Evolutionary conservation across 2,113 vertebrate genomes (phyloP).

Genomic region (Pangasianodon gigas): DNA sequence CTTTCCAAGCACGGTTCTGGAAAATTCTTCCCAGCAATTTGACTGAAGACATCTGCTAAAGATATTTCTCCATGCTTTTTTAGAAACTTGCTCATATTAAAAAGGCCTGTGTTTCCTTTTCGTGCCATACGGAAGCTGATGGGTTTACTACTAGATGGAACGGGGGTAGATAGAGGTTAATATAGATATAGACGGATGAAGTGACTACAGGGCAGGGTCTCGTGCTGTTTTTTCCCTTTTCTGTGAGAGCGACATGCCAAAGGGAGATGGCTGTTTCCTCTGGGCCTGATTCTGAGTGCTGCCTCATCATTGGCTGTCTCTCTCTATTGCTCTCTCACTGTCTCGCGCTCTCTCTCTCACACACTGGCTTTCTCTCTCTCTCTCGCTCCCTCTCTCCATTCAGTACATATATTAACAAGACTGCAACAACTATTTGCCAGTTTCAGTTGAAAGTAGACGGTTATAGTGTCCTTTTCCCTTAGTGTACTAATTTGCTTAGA

Average conservation of each 20-base stretch:
- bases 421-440: not conserved
- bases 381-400: not conserved
- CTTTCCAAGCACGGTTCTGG: not conserved
- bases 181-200: not conserved
- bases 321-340: not conserved
- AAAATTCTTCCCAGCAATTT: slow-evolving; percentile 36
- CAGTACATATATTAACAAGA: not conserved
- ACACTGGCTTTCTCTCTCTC: not conserved
- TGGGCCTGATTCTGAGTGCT: not conserved
- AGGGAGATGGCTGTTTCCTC: slow-evolving; percentile 30
- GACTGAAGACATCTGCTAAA: slow-evolving; percentile 49
- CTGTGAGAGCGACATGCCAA: not conserved
- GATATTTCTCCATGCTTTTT: slow-evolving; percentile 24
- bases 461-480: not conserved
- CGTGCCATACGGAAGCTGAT: not conserved
- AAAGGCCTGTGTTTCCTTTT: not conserved
- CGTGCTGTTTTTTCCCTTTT: slow-evolving; percentile 8
- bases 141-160: not conserved
- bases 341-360: not conserved
- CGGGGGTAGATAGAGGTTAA: not conserved
- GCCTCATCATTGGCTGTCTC: not conserved
- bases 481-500: not conserved
- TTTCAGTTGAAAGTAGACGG: not conserved
- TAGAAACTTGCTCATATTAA: not conserved
- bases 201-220: not conserved